Evolutionary conservation across 2,888 invertebrate species (phyloP).

Genomic region (Therioaphis trifolii): DNA sequence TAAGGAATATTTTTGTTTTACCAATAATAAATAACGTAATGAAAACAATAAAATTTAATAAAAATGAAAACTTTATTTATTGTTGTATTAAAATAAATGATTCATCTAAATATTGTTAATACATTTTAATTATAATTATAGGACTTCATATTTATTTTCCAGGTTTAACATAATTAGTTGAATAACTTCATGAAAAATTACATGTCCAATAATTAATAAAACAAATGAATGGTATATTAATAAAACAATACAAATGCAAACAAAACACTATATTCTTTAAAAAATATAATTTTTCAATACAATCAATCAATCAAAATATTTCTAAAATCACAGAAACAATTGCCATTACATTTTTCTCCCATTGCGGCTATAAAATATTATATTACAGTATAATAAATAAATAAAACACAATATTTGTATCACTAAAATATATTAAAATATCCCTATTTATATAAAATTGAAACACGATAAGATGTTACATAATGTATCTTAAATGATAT

Average conservation of each 20-base stretch:
- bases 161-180: too few species aligned
- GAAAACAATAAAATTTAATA: too few species aligned
- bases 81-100: too few species aligned
- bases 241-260: constrained; percentile 49
- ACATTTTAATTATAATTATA: too few species aligned
- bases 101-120: too few species aligned
- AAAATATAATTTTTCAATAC: constrained; percentile 60
- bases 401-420: constrained; percentile 16
- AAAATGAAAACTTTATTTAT: too few species aligned
- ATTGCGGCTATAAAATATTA: constrained; percentile 26
- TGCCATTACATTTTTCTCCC: constrained; percentile 58
- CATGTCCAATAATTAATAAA: neutral
- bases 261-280: constrained; percentile 57
- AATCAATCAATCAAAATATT: constrained; percentile 62
- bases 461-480: constrained; percentile 13
- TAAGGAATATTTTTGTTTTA: too few species aligned
- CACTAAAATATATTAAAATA: constrained; percentile 41
- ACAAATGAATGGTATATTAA: constrained; percentile 17
- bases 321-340: constrained; percentile 62
- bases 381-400: constrained; percentile 39
- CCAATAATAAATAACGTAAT: too few species aligned
- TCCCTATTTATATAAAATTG: constrained; percentile 25
- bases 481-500: neutral
- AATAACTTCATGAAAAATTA: too few species aligned
- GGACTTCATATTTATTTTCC: too few species aligned